Conservation (phyloP, 2,797 vertebrate genomes). For the Muscicapa comitata region DNA sequence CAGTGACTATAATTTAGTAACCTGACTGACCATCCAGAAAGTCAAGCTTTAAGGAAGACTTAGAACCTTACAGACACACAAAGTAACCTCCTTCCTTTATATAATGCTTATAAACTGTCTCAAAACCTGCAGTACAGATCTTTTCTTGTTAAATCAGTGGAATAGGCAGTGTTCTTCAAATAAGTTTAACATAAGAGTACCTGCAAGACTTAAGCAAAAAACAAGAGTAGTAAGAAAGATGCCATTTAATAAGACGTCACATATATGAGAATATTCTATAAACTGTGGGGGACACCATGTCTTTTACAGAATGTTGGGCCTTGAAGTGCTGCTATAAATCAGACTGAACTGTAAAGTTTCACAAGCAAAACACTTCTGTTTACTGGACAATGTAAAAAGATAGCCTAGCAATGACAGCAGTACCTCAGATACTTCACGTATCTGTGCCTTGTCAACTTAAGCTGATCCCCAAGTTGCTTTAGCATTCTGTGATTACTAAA, state of each 20-base stretch:
- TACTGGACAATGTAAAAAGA: background rate
- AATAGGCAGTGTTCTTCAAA: background rate
- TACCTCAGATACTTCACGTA: rapidly evolving
- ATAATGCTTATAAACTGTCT: background rate
- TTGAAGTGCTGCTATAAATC: background rate
- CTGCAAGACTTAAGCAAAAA: background rate
- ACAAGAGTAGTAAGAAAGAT: background rate
- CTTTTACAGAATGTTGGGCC: background rate
- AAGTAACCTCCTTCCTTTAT: background rate
- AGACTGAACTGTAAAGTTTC: background rate
- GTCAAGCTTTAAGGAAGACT: background rate
- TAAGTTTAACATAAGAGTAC: background rate
- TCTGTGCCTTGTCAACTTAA: background rate
- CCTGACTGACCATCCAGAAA: background rate
- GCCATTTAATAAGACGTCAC: background rate
- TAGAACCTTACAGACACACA: background rate
- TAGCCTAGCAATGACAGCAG: background rate
- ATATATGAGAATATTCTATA: background rate
- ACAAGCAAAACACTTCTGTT: background rate
- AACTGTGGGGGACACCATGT: background rate
- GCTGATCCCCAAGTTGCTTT: background rate
- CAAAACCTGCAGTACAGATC: background rate
- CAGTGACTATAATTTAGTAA: too few relatives aligned
- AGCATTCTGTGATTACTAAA: background rate
- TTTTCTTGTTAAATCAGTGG: background rate